These are phyloP conservation scores for Nesoenas mayeri DNA, from an alignment of 2,113 vertebrate species.

Conservation along the genomic window DNA sequence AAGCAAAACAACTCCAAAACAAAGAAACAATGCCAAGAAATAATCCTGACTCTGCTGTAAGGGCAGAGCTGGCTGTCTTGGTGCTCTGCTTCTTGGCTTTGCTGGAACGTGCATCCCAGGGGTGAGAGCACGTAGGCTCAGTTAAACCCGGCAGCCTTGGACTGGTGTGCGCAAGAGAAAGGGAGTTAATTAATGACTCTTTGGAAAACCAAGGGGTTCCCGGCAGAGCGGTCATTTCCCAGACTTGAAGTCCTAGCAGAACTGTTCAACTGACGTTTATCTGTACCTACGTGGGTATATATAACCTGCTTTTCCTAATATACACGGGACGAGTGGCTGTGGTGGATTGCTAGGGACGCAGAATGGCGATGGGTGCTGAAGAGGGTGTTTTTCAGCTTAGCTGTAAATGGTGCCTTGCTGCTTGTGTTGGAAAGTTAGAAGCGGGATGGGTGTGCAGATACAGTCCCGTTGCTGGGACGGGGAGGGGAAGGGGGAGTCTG, in stretches of 20 bases:
- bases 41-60: constrained; percentile 24
- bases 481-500: not conserved
- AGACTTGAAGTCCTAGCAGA: constrained; percentile 17
- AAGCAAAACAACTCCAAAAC: not conserved
- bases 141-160: constrained; percentile 53
- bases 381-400: constrained; percentile 33
- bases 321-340: not conserved
- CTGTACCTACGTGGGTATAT: not conserved
- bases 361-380: not conserved
- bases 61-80: constrained; percentile 47
- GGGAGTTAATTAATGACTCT: not conserved
- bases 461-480: not conserved
- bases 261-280: not conserved
- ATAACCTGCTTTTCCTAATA: not conserved
- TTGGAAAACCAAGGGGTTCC: not conserved
- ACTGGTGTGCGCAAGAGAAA: not conserved
- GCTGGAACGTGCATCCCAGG: constrained; percentile 51
- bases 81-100: constrained; percentile 53
- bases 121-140: constrained; percentile 59
- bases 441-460: not conserved
- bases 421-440: constrained; percentile 21
- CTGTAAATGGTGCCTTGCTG: constrained; percentile 42
- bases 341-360: constrained; percentile 37
- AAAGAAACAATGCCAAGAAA: constrained; percentile 20
- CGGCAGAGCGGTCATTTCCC: not conserved